Evolutionary conservation across 2,797 vertebrate species (phyloP).

Genomic region (Vultur gryphus): DNA sequence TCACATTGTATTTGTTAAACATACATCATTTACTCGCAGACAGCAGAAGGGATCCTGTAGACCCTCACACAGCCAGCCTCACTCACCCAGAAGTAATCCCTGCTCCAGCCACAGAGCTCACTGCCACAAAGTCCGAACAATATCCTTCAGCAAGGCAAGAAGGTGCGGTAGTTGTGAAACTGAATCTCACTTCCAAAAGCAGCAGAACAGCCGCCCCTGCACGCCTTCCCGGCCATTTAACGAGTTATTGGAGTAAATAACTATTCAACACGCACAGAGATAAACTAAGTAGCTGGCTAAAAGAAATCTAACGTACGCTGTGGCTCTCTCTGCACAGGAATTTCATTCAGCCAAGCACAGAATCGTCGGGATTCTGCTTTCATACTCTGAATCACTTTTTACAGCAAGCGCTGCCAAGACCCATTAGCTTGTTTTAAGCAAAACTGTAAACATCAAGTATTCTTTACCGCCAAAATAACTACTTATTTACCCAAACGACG

Average conservation of each 20-base stretch:
- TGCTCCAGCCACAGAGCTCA: neutral
- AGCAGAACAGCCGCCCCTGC: neutral
- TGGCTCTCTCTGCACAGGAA: neutral
- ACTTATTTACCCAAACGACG: conserved; percentile 56
- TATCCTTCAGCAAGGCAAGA: neutral
- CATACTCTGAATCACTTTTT: neutral
- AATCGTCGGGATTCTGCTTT: neutral
- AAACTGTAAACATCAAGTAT: conserved; percentile 2
- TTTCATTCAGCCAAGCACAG: neutral
- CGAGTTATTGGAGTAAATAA: neutral
- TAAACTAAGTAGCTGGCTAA: neutral
- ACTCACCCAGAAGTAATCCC: neutral
- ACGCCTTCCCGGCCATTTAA: neutral
- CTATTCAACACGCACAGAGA: neutral
- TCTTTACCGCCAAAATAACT: conserved; percentile 30
- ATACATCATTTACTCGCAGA: accelerated
- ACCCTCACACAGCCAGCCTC: neutral
- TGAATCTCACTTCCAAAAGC: neutral
- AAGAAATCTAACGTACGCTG: neutral
- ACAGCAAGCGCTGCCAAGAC: neutral
- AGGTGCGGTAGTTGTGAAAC: neutral
- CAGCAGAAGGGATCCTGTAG: neutral
- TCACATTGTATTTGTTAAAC: accelerated
- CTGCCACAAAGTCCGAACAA: neutral
- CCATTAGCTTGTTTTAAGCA: neutral